Evolutionary conservation across 2,797 vertebrate species (phyloP), one percentile per base, ranked within the genome.

Genomic region (Florisuga fusca): DNA sequence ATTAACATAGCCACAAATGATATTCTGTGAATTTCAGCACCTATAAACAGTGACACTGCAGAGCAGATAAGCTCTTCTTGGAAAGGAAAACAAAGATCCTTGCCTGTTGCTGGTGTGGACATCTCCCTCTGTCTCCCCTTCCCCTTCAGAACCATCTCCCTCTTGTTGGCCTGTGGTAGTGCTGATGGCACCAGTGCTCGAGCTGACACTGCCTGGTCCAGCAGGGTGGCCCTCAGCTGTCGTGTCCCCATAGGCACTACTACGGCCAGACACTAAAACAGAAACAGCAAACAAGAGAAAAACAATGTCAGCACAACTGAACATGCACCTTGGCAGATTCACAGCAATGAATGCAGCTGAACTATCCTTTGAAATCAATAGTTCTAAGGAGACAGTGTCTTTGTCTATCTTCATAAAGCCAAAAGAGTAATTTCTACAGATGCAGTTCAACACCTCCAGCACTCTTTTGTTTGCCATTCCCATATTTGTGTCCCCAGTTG

Each of bases 121-220:
- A 7, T 99, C 99, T 16, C 99, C 99, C 85, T 99, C 99, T 0
- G 98, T 98, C 94, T 99, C 99, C 12, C 97, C 99, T 97, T 99
- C 99, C 2, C 98, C 99, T 95, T 99, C 99, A 0, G 99, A 99
- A 21, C 99, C 99, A 19, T 99, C 99, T n/a, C 99, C 99, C 92
- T 99, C 99, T 94, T 99, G 99, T 96, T 99, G 99, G 53, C 99
- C 99, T 2, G 99, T 98, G 86, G 99, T 98, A 81, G 99, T 99
- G 96, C 99, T 99, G 97, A 99, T 99, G 63, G 99, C 99, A 0
- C 99, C 99, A 0, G 99, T 99, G 97, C 99, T 99, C 2, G 99
- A 99, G 96, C 99, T 99, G 95, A 99, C 97, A 1, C 99, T 99
- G 92, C 99, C 99, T 4, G 99, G 99, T 36, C 99, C 99, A 0